These are phyloP conservation scores for Cacajao melanocephalus DNA, from an alignment of 2,797 vertebrate species.

Conservation along the genomic window DNA sequence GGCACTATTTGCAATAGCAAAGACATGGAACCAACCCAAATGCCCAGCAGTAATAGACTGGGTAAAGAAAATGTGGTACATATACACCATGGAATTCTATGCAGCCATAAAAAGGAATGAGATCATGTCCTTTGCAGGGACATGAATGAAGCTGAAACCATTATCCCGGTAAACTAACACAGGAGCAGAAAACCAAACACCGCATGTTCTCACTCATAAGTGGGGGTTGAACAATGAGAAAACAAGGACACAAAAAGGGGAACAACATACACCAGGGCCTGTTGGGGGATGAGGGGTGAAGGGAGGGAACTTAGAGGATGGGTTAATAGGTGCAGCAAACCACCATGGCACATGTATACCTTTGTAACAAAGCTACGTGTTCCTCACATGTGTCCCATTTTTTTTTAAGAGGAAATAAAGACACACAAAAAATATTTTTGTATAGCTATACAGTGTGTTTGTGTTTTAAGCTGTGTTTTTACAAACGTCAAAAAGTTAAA, in stretches of 20 bases:
- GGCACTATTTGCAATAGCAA: background rate
- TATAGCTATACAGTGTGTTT: background rate
- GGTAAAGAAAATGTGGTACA: background rate
- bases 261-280: background rate
- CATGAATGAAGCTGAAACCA: background rate
- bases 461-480: background rate
- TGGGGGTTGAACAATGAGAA: background rate
- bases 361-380: background rate
- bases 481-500: background rate
- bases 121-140: background rate
- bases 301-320: background rate
- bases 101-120: background rate
- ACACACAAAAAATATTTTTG: background rate
- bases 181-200: background rate
- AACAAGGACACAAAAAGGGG: background rate
- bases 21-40: background rate
- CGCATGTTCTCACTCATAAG: background rate
- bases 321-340: background rate
- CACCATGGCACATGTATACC: background rate
- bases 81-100: background rate
- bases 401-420: background rate
- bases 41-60: background rate
- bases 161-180: background rate
- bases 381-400: background rate
- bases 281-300: background rate